phyloP scores from a whole-genome alignment of 2,113 vertebrate species.

The Odontophorus gujanensis region DNA sequence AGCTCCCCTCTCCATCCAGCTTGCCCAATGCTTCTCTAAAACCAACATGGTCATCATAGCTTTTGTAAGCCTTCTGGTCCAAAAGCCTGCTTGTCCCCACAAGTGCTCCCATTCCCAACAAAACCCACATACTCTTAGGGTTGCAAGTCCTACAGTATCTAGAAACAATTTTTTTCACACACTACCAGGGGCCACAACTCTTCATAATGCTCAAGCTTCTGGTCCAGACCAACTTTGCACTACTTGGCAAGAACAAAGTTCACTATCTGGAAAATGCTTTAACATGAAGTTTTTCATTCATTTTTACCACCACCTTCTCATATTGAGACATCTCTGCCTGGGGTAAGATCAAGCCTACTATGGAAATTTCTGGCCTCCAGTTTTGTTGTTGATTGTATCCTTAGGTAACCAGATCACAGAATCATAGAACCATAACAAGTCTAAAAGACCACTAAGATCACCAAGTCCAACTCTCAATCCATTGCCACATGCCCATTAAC shows the following conservation, averaged over 20 bases:
- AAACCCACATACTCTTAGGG: not conserved
- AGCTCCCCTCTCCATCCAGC: not conserved
- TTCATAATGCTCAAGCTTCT: not conserved
- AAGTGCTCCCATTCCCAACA: not conserved
- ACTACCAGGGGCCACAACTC: not conserved
- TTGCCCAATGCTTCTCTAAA: not conserved
- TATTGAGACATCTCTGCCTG: not conserved
- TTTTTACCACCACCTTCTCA: not conserved
- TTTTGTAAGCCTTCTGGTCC: not conserved
- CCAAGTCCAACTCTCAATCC: too few species aligned
- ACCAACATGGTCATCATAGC: not conserved
- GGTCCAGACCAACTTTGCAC: not conserved
- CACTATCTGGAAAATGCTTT: not conserved
- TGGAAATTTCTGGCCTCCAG: not conserved
- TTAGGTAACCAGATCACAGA: not conserved
- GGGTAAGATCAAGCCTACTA: not conserved
- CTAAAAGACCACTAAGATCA: too few species aligned
- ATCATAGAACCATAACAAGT: too few species aligned
- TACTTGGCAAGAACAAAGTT: not conserved
- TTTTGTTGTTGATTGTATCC: not conserved
- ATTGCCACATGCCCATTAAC: too few species aligned
- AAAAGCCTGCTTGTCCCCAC: not conserved
- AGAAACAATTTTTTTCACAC: not conserved
- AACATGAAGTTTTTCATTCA: not conserved
- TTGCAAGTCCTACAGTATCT: not conserved